Percentiles rank a stretch among this genome's conserved stretches.
phyloP scores from a whole-genome alignment of 1,140 invertebrate species.

The Ooceraea biroi region DNA sequence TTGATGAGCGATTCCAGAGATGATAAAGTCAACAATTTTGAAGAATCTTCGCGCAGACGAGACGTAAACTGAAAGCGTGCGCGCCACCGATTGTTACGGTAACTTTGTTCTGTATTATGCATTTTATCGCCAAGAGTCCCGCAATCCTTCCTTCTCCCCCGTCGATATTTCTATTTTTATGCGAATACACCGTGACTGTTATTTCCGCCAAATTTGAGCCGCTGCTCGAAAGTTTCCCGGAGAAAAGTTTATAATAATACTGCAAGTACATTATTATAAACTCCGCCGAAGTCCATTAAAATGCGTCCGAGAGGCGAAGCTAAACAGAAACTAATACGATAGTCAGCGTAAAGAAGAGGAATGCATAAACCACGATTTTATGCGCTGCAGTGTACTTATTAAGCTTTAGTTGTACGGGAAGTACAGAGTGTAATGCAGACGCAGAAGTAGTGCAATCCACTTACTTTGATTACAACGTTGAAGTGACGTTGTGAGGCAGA shows the following conservation, averaged over 20 bases:
- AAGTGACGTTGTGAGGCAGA: background rate
- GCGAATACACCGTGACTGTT: background rate
- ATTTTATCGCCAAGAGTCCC: background rate
- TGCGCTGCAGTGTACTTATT: background rate
- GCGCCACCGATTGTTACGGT: too few relatives aligned
- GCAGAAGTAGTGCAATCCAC: too few relatives aligned
- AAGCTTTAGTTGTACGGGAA: background rate
- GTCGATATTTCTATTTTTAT: background rate
- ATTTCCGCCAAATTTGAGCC: background rate
- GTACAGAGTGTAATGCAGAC: background rate
- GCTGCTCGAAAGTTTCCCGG: background rate
- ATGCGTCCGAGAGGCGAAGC: background rate
- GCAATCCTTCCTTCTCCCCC: background rate
- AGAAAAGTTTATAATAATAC: too few relatives aligned
- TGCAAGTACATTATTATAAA: constrained; percentile 14
- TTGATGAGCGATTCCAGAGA: too few relatives aligned
- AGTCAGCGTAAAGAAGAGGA: constrained; percentile 10
- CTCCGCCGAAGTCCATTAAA: background rate
- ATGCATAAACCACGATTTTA: background rate
- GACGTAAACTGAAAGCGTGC: too few relatives aligned
- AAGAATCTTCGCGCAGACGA: too few relatives aligned
- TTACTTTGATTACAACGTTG: background rate
- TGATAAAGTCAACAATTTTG: too few relatives aligned
- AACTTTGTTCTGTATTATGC: too few relatives aligned
- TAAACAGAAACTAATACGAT: constrained; percentile 14